phyloP scores from a whole-genome alignment of 2,888 invertebrate genomes.

The Himalopsyche tibetana region DNA sequence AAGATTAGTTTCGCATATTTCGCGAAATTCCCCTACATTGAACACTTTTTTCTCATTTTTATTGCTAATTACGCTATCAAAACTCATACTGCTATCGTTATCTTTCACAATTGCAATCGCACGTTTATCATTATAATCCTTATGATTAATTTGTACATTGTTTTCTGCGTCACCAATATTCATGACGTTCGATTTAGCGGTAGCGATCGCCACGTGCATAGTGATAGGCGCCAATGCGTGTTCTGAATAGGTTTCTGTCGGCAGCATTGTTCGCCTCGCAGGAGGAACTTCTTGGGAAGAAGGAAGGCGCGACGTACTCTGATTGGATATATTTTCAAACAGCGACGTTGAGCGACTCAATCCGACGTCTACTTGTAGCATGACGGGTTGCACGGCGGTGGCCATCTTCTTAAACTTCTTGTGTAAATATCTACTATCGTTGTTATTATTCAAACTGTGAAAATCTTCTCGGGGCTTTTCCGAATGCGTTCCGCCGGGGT shows the following conservation, averaged over 20 bases:
- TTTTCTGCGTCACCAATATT: conserved; percentile 69
- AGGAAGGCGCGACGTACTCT: conserved; percentile 57
- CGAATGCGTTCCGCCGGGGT: conserved; percentile 74
- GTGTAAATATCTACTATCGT: conserved; percentile 89
- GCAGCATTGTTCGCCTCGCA: conserved; percentile 29
- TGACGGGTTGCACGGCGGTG: conserved; percentile 73
- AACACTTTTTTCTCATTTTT: conserved; percentile 52
- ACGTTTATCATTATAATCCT: conserved; percentile 66
- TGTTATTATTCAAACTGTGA: conserved; percentile 74
- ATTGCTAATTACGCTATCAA: conserved; percentile 53
- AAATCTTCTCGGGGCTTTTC: conserved; percentile 75
- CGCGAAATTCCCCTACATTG: conserved; percentile 48
- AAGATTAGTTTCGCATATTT: conserved; percentile 56
- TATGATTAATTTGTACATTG: conserved; percentile 78
- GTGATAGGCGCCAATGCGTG: conserved; percentile 43
- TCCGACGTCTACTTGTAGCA: conserved; percentile 52
- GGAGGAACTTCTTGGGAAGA: conserved; percentile 50
- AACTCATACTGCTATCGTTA: conserved; percentile 45
- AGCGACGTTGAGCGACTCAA: conserved; percentile 44
- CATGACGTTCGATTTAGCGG: conserved; percentile 20
- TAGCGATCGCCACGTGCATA: conserved; percentile 46
- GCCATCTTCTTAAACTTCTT: conserved; percentile 96
- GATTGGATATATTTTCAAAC: conserved; percentile 46
- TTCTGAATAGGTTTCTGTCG: not conserved
- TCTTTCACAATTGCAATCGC: conserved; percentile 47